phyloP scores from a whole-genome alignment of 2,797 vertebrate genomes.

The Artibeus jamaicensis region DNA sequence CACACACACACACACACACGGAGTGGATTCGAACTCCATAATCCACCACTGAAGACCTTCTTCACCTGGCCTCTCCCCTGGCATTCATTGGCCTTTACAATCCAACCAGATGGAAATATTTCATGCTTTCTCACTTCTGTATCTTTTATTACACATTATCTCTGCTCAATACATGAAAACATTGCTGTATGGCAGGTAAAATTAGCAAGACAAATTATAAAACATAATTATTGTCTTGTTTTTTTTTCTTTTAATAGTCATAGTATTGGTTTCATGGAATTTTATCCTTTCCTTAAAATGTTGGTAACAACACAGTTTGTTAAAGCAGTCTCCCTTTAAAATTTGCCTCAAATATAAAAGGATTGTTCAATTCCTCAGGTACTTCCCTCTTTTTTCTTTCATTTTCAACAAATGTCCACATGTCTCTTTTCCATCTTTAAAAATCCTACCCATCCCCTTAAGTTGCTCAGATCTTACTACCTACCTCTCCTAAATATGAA shows the following conservation, averaged over 20 bases:
- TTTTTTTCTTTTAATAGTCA: not conserved
- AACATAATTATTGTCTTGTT: not conserved
- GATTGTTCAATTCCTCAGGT: not conserved
- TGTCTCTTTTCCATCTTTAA: not conserved
- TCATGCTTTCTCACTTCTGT: not conserved
- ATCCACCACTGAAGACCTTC: not conserved
- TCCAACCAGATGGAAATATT: not conserved
- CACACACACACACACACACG: not conserved
- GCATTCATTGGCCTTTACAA: not conserved
- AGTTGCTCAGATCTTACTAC: not conserved
- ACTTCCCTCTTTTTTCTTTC: not conserved
- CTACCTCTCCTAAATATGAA: not conserved
- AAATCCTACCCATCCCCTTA: not conserved
- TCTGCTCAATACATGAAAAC: not conserved
- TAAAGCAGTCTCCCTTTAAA: conserved; percentile 16
- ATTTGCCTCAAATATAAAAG: not conserved
- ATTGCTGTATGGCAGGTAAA: not conserved
- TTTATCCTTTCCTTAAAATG: not conserved
- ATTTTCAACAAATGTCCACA: not conserved
- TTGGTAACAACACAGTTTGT: not conserved
- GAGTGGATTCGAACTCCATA: not conserved
- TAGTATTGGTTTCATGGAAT: not conserved
- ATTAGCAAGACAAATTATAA: not conserved
- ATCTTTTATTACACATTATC: not conserved
- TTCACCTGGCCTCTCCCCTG: not conserved